These are phyloP conservation scores for Rallus limicola DNA, from an alignment of 2,113 vertebrate species.

Conservation along the genomic window DNA sequence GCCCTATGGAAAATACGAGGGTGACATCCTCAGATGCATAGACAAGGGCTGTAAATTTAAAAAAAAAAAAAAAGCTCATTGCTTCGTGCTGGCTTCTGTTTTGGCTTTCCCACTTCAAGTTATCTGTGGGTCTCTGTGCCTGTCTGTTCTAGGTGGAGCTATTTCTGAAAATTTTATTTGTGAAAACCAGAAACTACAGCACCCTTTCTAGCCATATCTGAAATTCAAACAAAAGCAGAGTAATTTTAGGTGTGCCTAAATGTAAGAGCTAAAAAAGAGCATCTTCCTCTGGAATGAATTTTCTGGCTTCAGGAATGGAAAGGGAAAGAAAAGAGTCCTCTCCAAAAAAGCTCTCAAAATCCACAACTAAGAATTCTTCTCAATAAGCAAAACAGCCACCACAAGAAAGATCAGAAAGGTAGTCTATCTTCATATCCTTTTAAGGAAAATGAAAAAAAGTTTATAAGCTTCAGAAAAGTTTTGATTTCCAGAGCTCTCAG, in stretches of 20 bases:
- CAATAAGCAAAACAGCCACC: not conserved
- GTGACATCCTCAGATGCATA: not conserved
- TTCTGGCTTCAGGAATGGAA: not conserved
- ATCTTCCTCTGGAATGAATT: not conserved
- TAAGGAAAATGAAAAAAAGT: not conserved
- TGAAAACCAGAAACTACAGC: not conserved
- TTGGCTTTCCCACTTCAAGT: not conserved
- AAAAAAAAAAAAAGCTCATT: not conserved
- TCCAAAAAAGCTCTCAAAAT: not conserved
- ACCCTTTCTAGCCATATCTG: accelerated
- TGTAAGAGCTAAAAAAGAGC: not conserved
- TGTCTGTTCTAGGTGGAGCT: not conserved
- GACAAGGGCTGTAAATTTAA: not conserved
- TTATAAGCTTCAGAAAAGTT: not conserved
- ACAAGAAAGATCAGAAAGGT: not conserved
- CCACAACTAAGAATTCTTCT: not conserved
- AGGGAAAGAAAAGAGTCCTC: not conserved
- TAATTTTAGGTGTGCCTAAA: not conserved
- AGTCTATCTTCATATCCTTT: not conserved
- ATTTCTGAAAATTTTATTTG: not conserved
- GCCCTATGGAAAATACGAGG: accelerated
- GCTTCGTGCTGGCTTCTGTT: not conserved
- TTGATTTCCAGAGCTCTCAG: not conserved
- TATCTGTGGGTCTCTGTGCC: not conserved
- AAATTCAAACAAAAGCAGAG: not conserved